Evolutionary conservation across 2,888 invertebrate species (phyloP), one percentile per base, ranked within the genome.

Genomic region (Eumacrocentrus americanus): DNA sequence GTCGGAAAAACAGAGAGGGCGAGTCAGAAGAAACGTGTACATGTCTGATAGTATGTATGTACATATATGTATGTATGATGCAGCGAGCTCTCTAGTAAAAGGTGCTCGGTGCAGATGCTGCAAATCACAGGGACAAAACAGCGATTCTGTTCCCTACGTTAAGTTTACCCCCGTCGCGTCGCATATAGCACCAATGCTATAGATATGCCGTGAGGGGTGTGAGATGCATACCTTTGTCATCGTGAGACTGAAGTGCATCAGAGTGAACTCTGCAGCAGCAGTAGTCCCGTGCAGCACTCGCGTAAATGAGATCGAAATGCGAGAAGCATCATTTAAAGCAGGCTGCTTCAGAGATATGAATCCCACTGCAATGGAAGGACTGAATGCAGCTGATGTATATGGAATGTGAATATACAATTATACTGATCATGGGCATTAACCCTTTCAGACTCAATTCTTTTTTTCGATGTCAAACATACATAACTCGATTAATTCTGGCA

Each of bases 81-180:
- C 4, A 20, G 23, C 37, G 25, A 53, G 29, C 7, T 34, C 12
- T 38, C n/a, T 53, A 22, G 52, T 53, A 11, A 35, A 46, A 60
- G 73, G 71, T 78, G 76, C 71, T 77, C 70, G 62, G 73, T 73
- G 75, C 79, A 78, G 77, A 78, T 75, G 77, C 75, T 73, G 77
- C 77, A 76, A 78, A 79, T 79, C 77, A 79, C 75, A 67, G 35
- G 60, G 73, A 77, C 78, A 78, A 78, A 78, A 79, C 78, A 76
- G 70, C 72, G 72, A 70, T 70, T 69, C 48, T 70, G 38, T 40
- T 42, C 25, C 62, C 69, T 62, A 66, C 14, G 50, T 70, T 73
- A 78, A 76, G 70, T 76, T 76, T 70, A 64, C 25, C 25, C 42
- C 16, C 18, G 18, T 42, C 11, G 20, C 42, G 42, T 18, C 11